These are phyloP conservation scores for Ectropis grisescens DNA, from an alignment of 1,140 invertebrate species.

Conservation along the genomic window DNA sequence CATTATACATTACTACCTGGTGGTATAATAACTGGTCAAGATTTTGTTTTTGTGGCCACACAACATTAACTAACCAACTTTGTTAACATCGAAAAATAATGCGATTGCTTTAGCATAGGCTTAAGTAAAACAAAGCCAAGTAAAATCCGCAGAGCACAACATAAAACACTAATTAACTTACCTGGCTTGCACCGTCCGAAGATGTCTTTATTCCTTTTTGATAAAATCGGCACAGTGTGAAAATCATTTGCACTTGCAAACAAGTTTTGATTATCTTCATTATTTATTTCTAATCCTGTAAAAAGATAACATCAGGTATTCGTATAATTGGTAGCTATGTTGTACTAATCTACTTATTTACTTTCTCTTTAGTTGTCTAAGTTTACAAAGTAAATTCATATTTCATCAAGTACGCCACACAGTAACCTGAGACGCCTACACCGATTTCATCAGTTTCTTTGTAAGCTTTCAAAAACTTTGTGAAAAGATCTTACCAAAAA, in stretches of 20 bases:
- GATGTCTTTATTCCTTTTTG: conserved; percentile 17
- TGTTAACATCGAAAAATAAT: no score
- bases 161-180: conserved; percentile 11
- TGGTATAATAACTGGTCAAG: no score
- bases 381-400: no score
- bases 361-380: neutral
- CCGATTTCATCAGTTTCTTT: no score
- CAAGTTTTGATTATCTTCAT: no score
- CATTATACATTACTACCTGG: no score
- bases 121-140: no score
- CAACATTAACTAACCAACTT: neutral
- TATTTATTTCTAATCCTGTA: no score
- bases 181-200: conserved; percentile 55
- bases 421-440: neutral
- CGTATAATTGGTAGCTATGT: neutral
- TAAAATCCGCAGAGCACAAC: no score
- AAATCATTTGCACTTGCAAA: conserved; percentile 11
- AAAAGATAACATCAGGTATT: neutral
- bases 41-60: no score
- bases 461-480: neutral
- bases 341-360: neutral
- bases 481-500: neutral
- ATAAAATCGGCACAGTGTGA: conserved; percentile 1
- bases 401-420: neutral
- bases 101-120: neutral